Evolutionary conservation across 2,888 invertebrate genomes (phyloP), one percentile per base, ranked within the genome.

Genomic region (Lutraria lutraria): DNA sequence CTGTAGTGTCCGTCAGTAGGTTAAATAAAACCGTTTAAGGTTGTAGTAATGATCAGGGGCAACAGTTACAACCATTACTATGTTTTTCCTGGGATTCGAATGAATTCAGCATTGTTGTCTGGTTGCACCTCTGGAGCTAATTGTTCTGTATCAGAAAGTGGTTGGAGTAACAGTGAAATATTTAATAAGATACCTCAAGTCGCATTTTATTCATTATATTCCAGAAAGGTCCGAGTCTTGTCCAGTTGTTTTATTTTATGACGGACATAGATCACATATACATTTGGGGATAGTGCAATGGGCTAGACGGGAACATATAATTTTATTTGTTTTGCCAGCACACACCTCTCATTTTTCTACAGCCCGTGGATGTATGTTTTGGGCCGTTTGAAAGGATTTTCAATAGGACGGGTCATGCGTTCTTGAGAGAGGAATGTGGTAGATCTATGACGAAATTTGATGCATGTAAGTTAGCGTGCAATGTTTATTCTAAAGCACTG

Each of bases 211-310:
- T 6, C 89, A 87, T 29, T 90, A 87, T 80, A 25, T 90, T 13
- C 82, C 81, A 3, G 34, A 29, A 16, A 29, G 88, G 6, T 34
- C 52, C 34, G 21, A 54, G 16, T 79, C 53, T 10, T 29, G 72
- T 0, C 83, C 68, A 25, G 84, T 87, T 13, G 76, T 90, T 25
- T 54, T 92, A 19, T 19, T 92, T 13, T 89, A 88, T 87, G 92
- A 92, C 82, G 89, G 92, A 21, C 92, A 89, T 34, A 90, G 80
- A 21, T 85, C 82, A 15, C 92, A 89, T 43, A 84, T 89, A 21
- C 85, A 89, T 19, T 21, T 89, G 13, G 13, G 72, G 21, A 25
- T 89, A 12, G 87, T 89, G 76, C 80, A 92, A 31, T 90, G 91
- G 91, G 87, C 89, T 8, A 54, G 54, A 56, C 0, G 68, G 52